phyloP scores from a whole-genome alignment of 2,888 invertebrate genomes.

The Blera fallax region DNA sequence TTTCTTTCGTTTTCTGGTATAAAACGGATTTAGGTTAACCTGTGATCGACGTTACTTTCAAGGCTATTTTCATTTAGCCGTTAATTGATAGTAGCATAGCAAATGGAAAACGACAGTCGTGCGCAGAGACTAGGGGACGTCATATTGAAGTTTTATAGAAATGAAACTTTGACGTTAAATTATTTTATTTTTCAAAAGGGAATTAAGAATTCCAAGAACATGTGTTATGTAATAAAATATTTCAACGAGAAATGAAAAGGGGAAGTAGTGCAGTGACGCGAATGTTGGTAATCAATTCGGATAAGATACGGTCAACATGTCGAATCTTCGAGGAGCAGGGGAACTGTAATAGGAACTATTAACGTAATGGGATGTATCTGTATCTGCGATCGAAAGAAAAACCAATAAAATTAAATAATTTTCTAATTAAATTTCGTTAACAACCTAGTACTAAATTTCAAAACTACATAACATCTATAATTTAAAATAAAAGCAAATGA shows the following conservation, averaged over 20 bases:
- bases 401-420: no score
- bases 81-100: slow-evolving; percentile 39
- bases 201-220: slow-evolving; percentile 26
- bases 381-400: not conserved
- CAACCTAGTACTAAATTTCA: no score
- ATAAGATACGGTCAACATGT: not conserved
- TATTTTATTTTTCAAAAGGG: slow-evolving; percentile 14
- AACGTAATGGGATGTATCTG: not conserved
- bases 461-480: no score
- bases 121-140: not conserved
- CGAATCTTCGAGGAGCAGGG: not conserved
- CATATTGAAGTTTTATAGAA: slow-evolving; percentile 16
- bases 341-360: not conserved
- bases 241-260: not conserved
- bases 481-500: no score
- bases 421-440: no score
- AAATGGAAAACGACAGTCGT: not conserved
- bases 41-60: slow-evolving; percentile 51
- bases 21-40: slow-evolving; percentile 54
- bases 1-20: slow-evolving; percentile 18
- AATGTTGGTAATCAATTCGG: slow-evolving; percentile 16
- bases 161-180: slow-evolving; percentile 19
- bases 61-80: slow-evolving; percentile 36
- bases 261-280: not conserved
- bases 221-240: slow-evolving; percentile 39